Conservation (phyloP, 1,140 invertebrate species). For the Drosophila bipectinata region DNA sequence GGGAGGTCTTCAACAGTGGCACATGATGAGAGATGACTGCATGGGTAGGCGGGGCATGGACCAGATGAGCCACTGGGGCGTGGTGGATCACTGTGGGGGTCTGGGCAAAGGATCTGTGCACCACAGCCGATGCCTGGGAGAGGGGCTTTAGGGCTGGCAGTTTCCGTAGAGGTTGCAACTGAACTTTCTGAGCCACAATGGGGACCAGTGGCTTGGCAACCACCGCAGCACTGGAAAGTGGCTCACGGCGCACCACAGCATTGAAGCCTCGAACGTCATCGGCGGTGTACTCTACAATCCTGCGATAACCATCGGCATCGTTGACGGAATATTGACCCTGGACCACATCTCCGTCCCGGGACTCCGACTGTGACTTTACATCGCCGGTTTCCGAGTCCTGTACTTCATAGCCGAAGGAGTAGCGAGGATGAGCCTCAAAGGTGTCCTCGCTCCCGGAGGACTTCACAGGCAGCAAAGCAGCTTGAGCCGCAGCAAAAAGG, state of each 20-base stretch:
- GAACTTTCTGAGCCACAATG: constrained; percentile 26
- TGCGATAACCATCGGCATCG: constrained; percentile 81
- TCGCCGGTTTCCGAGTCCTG: constrained; percentile 86
- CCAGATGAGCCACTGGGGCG: constrained; percentile 65
- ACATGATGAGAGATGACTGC: constrained; percentile 60
- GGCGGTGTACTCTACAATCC: constrained; percentile 82
- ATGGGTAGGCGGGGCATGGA: constrained; percentile 57
- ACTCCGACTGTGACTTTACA: constrained; percentile 86
- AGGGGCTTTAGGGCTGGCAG: constrained; percentile 30
- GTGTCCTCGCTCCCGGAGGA: constrained; percentile 39
- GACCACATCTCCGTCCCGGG: constrained; percentile 86
- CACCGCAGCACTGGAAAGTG: constrained; percentile 56
- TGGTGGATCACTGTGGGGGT: constrained; percentile 64
- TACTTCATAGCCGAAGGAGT: constrained; percentile 85
- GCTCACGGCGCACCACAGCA: constrained; percentile 82
- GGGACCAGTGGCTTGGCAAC: constrained; percentile 7
- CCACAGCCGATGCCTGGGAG: constrained; percentile 36
- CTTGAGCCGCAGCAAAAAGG: constrained; percentile 39
- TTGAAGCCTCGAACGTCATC: constrained; percentile 82
- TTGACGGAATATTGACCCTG: constrained; percentile 84
- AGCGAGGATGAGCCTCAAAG: constrained; percentile 83
- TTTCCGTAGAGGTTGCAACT: constrained; percentile 24
- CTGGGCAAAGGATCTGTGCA: constrained; percentile 53
- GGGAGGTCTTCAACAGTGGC: constrained; percentile 58
- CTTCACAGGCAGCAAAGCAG: constrained; percentile 44